Base-by-base conservation (phyloP, 30 jellyfish, hydroid and myxozoan species). In the Calvadosia cruxmelitensis region DNA sequence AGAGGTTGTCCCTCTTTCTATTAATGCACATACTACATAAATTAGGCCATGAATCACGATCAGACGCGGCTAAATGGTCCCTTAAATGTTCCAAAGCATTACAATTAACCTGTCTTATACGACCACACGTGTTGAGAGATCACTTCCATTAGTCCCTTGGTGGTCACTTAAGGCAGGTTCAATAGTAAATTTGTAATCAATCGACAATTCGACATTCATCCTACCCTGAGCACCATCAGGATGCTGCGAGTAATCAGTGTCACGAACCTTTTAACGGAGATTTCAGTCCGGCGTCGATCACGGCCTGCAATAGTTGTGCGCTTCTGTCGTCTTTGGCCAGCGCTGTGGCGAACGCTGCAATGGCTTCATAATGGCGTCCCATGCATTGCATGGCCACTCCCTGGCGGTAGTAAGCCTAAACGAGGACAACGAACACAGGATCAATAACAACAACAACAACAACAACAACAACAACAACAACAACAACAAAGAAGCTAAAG, bases 331-430 rank as follows among this genome's bases (percentile, higher is more conserved):
- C 98, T 51, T 89, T 94, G 0, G 98, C 95, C 67, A 81, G 65
- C 68, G 98, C 98, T 33, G 95, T 76, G 63, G 98, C 98, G 64
- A 82, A 89, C 2, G 98, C 85, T 28, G 98, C 98, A 67, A 89
- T 70, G 3, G 98, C 94, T 53, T 89, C 95, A 0, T 91, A 61
- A 74, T 89, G 93, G 28, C 98, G 83, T 36, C 93, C 93, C 98
- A 89, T 89, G 51, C 74, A 84, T 57, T 82, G 94, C 69, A 89
- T 49, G 13, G 98, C 98, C 13, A 89, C 92, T 12, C 95, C 98
- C 69, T 80, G 98, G 29, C 98, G 79, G 77, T 89, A 89, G 53
- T 81, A 84, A 10, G 95, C 98, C 98, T 89, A 53, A 5, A 68
- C 62, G 29, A n/a, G n/a, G n/a, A n/a, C n/a, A n/a, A n/a, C n/a